Percentiles rank a stretch among this genome's conserved stretches.
Conservation (phyloP, 2,888 invertebrate species). For the Dyspetes luteomarginatus region DNA sequence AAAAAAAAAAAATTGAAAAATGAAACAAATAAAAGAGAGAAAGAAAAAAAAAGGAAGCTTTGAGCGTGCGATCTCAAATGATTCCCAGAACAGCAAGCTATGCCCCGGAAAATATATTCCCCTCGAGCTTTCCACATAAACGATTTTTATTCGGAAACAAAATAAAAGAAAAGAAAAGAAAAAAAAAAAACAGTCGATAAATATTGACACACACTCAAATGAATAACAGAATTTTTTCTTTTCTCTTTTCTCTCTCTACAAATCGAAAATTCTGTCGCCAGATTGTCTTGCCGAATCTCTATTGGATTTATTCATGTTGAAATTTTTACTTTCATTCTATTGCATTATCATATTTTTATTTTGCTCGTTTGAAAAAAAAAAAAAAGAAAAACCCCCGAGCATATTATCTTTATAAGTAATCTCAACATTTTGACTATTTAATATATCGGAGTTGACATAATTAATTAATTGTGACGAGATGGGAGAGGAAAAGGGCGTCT, state of each 20-base stretch:
- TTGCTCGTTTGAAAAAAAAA: slow-evolving; percentile 15
- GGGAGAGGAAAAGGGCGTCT: not conserved
- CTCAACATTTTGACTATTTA: not conserved
- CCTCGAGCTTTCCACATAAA: slow-evolving; percentile 80
- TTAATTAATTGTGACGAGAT: not conserved
- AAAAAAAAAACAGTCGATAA: slow-evolving; percentile 75
- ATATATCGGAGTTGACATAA: not conserved
- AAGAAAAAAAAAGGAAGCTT: slow-evolving; percentile 12
- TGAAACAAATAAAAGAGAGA: not conserved
- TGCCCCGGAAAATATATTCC: slow-evolving; percentile 21
- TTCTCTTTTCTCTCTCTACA: slow-evolving; percentile 73
- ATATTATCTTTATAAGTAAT: not conserved
- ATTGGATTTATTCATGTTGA: slow-evolving; percentile 7
- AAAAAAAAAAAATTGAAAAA: not conserved
- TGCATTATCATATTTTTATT: not conserved
- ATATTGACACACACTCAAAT: slow-evolving; percentile 82
- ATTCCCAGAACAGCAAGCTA: slow-evolving; percentile 77
- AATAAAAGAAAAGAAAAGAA: slow-evolving; percentile 50
- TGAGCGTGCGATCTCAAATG: slow-evolving; percentile 52
- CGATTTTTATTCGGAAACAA: slow-evolving; percentile 77
- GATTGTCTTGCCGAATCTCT: slow-evolving; percentile 76
- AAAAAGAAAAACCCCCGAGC: slow-evolving; percentile 25
- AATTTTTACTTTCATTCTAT: not conserved
- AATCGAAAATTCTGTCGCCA: slow-evolving; percentile 76
- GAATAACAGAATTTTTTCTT: slow-evolving; percentile 79